These are phyloP conservation scores for Siphamia tubifer DNA, from an alignment of 2,113 vertebrate genomes.

Conservation along the genomic window DNA sequence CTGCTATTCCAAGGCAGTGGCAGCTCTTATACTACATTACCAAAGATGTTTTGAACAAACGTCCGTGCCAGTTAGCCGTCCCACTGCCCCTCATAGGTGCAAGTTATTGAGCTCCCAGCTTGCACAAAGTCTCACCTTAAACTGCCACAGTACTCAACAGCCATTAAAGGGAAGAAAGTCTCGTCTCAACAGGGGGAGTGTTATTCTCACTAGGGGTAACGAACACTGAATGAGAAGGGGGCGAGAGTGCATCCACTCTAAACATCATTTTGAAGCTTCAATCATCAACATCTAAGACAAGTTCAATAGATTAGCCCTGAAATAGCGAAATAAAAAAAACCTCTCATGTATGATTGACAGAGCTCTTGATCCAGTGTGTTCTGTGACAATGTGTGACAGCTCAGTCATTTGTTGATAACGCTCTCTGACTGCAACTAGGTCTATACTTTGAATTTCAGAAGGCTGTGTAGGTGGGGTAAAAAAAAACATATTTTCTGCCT, in stretches of 20 bases:
- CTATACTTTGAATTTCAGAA: constrained; percentile 52
- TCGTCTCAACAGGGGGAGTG: constrained; percentile 13
- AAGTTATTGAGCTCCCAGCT: constrained; percentile 20
- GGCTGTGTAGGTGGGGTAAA: constrained; percentile 36
- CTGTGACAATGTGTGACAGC: constrained; percentile 64
- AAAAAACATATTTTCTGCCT: constrained; percentile 33
- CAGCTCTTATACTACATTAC: constrained; percentile 53
- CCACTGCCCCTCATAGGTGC: constrained; percentile 15
- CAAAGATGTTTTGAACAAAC: constrained; percentile 46
- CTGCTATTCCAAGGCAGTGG: constrained; percentile 46
- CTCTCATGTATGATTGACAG: constrained; percentile 50
- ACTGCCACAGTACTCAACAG: constrained; percentile 19
- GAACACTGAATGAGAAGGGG: constrained; percentile 31
- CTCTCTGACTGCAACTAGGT: constrained; percentile 42
- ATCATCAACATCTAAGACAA: constrained; percentile 25
- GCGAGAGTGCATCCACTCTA: constrained; percentile 43
- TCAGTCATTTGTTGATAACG: constrained; percentile 49
- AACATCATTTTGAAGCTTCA: constrained; percentile 56
- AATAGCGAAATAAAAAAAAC: constrained; percentile 57
- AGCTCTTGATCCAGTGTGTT: constrained; percentile 53
- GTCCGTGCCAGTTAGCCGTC: constrained; percentile 50
- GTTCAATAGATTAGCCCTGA: constrained; percentile 40
- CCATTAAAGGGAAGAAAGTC: constrained; percentile 13
- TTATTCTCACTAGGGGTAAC: constrained; percentile 41
- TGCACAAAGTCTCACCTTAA: constrained; percentile 20